Conservation (phyloP, 2,888 invertebrate genomes). For the Drosophila austrosaltans region DNA sequence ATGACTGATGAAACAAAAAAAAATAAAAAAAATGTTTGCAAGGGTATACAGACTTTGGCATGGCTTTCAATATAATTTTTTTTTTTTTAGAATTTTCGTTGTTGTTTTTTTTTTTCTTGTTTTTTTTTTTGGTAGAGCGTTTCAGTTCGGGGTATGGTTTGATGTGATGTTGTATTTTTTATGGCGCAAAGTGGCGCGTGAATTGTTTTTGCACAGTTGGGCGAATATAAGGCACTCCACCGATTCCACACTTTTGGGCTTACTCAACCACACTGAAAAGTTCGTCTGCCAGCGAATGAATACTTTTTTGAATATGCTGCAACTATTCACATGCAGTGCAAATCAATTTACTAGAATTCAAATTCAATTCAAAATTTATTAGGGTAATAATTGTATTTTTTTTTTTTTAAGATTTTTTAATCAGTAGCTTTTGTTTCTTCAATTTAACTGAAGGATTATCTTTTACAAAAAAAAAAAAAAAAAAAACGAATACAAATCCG, state of each 20-base stretch:
- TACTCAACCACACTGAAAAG: slow-evolving; percentile 33
- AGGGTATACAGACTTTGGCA: background rate
- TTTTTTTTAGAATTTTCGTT: background rate
- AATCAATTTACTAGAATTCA: background rate
- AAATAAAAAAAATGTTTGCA: background rate
- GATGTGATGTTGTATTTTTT: slow-evolving; percentile 26
- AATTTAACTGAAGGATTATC: no score
- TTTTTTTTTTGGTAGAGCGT: slow-evolving; percentile 8
- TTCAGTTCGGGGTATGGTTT: slow-evolving; percentile 3
- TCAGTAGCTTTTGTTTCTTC: no score
- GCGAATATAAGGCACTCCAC: slow-evolving; percentile 37
- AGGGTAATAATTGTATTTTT: no score
- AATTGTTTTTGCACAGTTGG: slow-evolving; percentile 52
- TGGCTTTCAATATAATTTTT: background rate
- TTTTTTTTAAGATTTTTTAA: no score
- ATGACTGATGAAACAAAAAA: background rate
- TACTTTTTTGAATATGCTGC: slow-evolving; percentile 10
- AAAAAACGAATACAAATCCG: no score
- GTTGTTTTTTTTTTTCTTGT: slow-evolving; percentile 26
- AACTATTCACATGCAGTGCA: slow-evolving; percentile 1
- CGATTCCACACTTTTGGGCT: slow-evolving; percentile 24
- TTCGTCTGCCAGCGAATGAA: slow-evolving; percentile 14
- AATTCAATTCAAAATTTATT: background rate
- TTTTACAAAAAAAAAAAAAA: no score
- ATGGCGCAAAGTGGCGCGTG: slow-evolving; percentile 44